Evolutionary conservation across 2,797 vertebrate species (phyloP).

Genomic region (Picus viridis): DNA sequence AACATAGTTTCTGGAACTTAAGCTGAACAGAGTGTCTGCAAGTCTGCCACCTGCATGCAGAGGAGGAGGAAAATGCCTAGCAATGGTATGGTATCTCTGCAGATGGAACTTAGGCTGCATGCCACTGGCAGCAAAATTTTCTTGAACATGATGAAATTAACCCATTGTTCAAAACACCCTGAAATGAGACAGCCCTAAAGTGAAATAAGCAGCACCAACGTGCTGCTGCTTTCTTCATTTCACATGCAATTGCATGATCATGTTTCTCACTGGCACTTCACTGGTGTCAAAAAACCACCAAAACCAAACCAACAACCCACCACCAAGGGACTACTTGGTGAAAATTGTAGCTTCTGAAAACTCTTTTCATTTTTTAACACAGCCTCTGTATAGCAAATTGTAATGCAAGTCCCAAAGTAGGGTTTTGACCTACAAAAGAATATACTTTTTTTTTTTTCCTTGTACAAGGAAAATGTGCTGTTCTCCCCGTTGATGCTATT

Average conservation of each 20-base stretch:
- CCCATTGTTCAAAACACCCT: neutral
- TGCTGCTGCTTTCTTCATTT: neutral
- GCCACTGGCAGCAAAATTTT: neutral
- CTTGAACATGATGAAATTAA: neutral
- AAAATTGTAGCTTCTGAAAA: neutral
- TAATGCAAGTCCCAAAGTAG: neutral
- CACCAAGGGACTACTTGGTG: neutral
- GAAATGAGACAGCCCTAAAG: fast-evolving
- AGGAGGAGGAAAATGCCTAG: neutral
- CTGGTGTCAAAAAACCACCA: neutral
- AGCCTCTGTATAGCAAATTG: neutral
- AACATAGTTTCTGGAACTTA: neutral
- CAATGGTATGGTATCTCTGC: neutral
- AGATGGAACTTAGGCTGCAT: neutral
- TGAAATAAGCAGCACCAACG: neutral
- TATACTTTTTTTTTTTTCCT: neutral
- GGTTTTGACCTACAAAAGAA: neutral
- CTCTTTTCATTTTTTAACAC: neutral
- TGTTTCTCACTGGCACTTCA: neutral
- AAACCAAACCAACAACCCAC: no score
- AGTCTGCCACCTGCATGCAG: neutral
- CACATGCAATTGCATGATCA: fast-evolving
- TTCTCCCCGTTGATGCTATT: neutral
- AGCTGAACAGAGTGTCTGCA: neutral
- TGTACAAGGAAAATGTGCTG: neutral